Percentiles rank a stretch among this genome's conserved stretches.
Conservation (phyloP, 2,797 vertebrate genomes). For the Thunnus albacares region DNA sequence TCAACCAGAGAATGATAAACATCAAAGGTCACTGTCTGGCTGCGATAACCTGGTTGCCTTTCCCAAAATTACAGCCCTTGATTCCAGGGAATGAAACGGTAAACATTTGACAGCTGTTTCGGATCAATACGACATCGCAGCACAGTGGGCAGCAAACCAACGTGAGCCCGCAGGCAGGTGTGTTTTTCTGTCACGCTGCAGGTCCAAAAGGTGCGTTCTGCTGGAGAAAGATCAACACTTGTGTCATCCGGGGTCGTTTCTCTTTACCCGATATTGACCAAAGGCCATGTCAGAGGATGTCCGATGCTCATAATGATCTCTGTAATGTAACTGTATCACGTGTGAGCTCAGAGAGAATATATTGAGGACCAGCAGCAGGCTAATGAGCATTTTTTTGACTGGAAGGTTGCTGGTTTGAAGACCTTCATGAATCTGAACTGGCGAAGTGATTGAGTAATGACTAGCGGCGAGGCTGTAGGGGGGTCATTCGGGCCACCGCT, state of each 20-base stretch:
- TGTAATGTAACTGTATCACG: background rate
- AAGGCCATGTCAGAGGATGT: no score
- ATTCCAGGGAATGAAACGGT: constrained; percentile 47
- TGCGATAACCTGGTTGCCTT: constrained; percentile 4
- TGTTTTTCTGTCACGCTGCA: constrained; percentile 51
- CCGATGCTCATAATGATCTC: background rate
- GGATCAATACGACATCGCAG: constrained; percentile 63
- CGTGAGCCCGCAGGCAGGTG: constrained; percentile 43
- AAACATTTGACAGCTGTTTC: constrained; percentile 77
- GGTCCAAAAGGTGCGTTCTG: constrained; percentile 20
- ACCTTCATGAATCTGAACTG: background rate
- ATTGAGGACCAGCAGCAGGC: no score
- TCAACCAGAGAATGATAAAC: constrained; percentile 59
- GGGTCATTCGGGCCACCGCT: no score
- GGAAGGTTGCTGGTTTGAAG: background rate
- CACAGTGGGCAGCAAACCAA: constrained; percentile 15
- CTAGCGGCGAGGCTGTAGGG: no score
- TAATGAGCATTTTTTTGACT: background rate
- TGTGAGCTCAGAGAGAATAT: background rate
- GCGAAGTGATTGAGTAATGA: background rate
- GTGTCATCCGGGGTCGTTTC: constrained; percentile 10
- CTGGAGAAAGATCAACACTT: constrained; percentile 40
- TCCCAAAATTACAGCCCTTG: constrained; percentile 39
- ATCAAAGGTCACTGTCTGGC: constrained; percentile 65
- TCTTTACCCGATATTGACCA: no score